phyloP scores from a whole-genome alignment of 2,797 vertebrate genomes.

The Danio choprae region DNA sequence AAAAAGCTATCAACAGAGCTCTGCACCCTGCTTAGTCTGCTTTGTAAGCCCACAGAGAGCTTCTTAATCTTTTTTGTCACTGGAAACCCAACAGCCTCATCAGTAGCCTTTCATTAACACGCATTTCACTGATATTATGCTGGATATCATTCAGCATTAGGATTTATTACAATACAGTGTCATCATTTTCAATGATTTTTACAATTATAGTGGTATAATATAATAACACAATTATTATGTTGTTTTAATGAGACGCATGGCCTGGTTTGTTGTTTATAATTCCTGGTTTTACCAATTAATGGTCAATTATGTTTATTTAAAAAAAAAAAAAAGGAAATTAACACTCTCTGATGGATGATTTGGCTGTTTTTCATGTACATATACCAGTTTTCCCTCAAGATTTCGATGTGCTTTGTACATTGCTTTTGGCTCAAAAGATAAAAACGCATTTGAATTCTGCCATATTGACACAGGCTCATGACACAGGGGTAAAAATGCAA shows the following conservation, averaged over 20 bases:
- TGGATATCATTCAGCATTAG: neutral
- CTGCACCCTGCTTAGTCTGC: constrained; percentile 6
- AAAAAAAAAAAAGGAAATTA: no score
- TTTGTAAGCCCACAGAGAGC: neutral
- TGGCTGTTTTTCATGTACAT: neutral
- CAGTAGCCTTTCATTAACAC: neutral
- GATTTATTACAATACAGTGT: neutral
- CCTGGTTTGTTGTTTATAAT: neutral
- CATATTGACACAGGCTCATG: neutral
- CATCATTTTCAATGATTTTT: neutral
- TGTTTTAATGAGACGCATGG: neutral
- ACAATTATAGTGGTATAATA: no score
- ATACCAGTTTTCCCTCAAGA: no score
- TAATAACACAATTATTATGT: no score
- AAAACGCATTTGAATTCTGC: neutral
- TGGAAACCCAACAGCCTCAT: neutral
- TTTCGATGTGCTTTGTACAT: no score
- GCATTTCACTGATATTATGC: neutral
- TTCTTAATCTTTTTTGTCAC: neutral
- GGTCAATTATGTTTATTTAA: no score
- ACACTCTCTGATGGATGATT: no score
- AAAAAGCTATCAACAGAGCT: constrained; percentile 10
- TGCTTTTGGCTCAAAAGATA: neutral
- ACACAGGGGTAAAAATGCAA: neutral
- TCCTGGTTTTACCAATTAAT: no score